These are phyloP conservation scores for Malurus melanocephalus DNA, from an alignment of 2,113 vertebrate genomes.

Conservation along the genomic window DNA sequence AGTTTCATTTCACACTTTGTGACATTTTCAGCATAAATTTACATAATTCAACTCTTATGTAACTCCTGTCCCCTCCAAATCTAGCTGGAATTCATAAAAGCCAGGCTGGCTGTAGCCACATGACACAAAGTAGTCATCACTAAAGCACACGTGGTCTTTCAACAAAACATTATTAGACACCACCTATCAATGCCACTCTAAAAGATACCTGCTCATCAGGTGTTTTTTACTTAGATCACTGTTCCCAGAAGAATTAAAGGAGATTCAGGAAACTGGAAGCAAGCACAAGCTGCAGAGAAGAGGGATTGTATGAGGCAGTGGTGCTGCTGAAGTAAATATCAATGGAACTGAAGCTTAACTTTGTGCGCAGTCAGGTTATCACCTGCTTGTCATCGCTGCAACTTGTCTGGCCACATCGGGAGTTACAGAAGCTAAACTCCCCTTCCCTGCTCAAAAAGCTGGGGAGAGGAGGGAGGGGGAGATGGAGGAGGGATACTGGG, in stretches of 20 bases:
- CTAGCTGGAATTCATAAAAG: not conserved
- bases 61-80: not conserved
- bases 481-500: accelerated
- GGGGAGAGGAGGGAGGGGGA: too few relatives aligned
- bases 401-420: not conserved
- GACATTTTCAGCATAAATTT: not conserved
- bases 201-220: not conserved
- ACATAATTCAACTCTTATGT: not conserved
- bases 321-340: not conserved
- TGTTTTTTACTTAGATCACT: not conserved
- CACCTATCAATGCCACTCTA: not conserved
- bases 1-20: conserved; percentile 6
- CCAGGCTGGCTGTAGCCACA: not conserved
- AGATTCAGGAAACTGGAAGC: not conserved
- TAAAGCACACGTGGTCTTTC: not conserved
- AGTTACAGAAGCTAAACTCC: not conserved
- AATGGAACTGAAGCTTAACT: not conserved
- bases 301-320: not conserved
- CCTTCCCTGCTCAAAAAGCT: not conserved
- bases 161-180: not conserved
- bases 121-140: not conserved
- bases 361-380: not conserved
- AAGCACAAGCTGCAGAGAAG: not conserved
- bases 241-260: not conserved
- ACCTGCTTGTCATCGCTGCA: not conserved